Percentiles rank a stretch among this genome's conserved stretches.
Evolutionary conservation across 2,888 invertebrate species (phyloP).

Genomic region (Macrosiphum euphorbiae): DNA sequence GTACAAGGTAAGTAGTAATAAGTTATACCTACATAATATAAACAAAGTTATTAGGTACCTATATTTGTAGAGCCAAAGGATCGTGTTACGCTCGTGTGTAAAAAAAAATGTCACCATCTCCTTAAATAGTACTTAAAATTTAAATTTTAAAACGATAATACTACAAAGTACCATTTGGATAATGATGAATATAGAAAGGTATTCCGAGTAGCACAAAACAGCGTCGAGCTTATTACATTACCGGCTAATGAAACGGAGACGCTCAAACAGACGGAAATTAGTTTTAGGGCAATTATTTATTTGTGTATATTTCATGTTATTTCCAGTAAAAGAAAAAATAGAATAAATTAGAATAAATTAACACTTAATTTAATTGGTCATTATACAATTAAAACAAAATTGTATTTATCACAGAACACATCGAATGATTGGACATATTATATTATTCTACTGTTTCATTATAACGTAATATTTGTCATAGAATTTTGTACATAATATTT

Average conservation of each 20-base stretch:
- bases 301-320: neutral
- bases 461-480: neutral
- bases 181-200: neutral
- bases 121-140: neutral
- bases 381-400: neutral
- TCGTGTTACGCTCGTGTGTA: neutral
- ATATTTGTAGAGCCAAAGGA: neutral
- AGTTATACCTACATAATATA: neutral
- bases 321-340: neutral
- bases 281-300: conserved; percentile 1
- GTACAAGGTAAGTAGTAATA: neutral
- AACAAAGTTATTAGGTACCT: neutral
- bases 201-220: neutral
- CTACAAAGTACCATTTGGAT: neutral
- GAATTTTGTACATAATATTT: neutral
- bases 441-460: neutral
- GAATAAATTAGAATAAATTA: neutral
- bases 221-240: neutral
- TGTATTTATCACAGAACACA: neutral
- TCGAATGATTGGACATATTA: neutral
- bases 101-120: neutral
- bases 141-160: neutral
- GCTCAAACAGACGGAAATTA: neutral
- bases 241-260: neutral
- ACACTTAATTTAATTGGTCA: neutral